These are phyloP conservation scores for Caranx ignobilis DNA, from an alignment of 2,113 vertebrate species.

Conservation along the genomic window DNA sequence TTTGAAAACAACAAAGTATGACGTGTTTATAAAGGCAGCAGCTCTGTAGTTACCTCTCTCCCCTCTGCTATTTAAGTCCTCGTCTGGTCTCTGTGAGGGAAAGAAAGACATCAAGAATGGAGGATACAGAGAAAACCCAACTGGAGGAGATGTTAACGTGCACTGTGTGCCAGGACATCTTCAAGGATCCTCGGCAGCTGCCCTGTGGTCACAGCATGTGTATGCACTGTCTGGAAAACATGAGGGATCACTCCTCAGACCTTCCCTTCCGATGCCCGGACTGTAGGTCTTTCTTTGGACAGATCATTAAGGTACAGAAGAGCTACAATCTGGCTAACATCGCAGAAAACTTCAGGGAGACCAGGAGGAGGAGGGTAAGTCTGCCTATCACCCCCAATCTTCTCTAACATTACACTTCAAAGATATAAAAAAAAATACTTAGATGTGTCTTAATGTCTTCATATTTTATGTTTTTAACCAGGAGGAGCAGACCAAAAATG, in stretches of 20 bases:
- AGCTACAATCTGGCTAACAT: slow-evolving; percentile 70
- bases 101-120: slow-evolving; percentile 41
- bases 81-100: background rate
- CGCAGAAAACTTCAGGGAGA: slow-evolving; percentile 63
- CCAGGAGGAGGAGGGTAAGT: slow-evolving; percentile 45
- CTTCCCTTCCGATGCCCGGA: slow-evolving; percentile 67
- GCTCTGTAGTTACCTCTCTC: background rate
- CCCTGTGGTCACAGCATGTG: slow-evolving; percentile 81
- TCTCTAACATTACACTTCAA: background rate
- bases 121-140: background rate
- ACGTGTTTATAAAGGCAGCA: background rate
- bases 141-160: slow-evolving; percentile 74
- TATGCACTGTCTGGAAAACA: slow-evolving; percentile 58
- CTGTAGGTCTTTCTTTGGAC: slow-evolving; percentile 60
- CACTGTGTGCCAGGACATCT: slow-evolving; percentile 77
- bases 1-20: background rate
- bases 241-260: slow-evolving; percentile 50
- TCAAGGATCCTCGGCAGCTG: slow-evolving; percentile 74
- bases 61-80: background rate
- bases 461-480: slow-evolving; percentile 24
- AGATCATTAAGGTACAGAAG: slow-evolving; percentile 47
- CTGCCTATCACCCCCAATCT: too few relatives aligned
- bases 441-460: background rate
- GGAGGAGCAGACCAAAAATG: slow-evolving; percentile 28
- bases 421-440: background rate